Evolutionary conservation across 2,113 vertebrate species (phyloP), one percentile per base, ranked within the genome.

Genomic region (Anas platyrhynchos): DNA sequence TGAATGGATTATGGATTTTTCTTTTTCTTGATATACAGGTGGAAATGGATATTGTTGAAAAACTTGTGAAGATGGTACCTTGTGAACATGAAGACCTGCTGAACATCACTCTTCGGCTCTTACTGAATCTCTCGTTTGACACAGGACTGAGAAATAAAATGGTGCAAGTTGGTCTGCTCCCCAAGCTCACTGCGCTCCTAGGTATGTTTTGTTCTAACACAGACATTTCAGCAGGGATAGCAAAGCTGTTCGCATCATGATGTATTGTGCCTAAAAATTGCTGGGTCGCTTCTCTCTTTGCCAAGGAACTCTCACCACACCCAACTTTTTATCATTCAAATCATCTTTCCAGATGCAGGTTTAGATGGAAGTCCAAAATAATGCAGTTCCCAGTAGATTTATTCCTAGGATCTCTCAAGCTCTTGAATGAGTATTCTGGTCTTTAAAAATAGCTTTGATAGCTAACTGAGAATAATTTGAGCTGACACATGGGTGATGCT

Each of bases 111-210:
- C 97, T 99, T 26, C 98, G 98, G 32, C 98, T 99, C 63, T 97
- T 99, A 29, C 97, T 99, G 67, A 99, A 99, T 83, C 98, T 99
- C 8, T 99, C 99, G 52, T 99, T 99, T 92, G 99, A 99, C 97
- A 98, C 98, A 26, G 94, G 98, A 83, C 98, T 99, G 73, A 98
- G 99, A 87, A 98, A 98, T 94, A 99, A 99, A 93, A 99, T 99
- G 99, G 99, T 99, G 25, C 98, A 99, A 97, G 98, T 98, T 31
- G 99, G 98, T 73, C 98, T 99, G 76, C 97, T 99, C 77, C 98
- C 98, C 82, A 99, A 98, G 88, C 98, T 99, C 88, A 99, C 98
- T 62, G 95, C 98, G 1, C 98, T 99, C 65, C 95, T 99, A 83
- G 99, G 99, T 99, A 99, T 96, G 96, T 55, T 41, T 76, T 93